A percentile compares a stretch with the other conserved stretches of the same genome.
Conservation (phyloP, 2,797 vertebrate species). For the Ispidina lecontei region DNA sequence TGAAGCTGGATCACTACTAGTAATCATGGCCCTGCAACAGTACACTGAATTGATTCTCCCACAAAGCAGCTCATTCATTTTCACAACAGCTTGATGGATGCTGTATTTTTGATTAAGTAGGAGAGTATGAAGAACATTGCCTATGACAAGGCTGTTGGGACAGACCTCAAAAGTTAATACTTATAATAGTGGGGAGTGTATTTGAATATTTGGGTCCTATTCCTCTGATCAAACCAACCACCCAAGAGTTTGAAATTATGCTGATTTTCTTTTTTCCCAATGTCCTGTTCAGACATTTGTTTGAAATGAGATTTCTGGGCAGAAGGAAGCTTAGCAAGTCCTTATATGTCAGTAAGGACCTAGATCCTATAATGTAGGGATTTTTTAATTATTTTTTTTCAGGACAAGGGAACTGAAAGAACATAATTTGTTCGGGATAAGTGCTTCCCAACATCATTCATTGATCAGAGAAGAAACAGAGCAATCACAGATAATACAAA, state of each 20-base stretch:
- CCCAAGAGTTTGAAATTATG: not conserved
- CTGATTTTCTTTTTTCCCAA: not conserved
- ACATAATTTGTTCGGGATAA: not conserved
- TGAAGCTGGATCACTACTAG: not conserved
- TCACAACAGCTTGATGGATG: constrained; percentile 34
- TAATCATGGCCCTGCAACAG: not conserved
- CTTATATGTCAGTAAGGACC: not conserved
- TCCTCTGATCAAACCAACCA: not conserved
- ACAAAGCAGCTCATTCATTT: constrained; percentile 22
- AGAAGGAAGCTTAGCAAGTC: not conserved
- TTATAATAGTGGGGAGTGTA: not conserved
- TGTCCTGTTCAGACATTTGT: not conserved
- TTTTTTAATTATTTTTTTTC: not conserved
- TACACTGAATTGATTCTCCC: constrained; percentile 5
- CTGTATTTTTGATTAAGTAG: constrained; percentile 38
- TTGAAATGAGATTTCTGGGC: not conserved
- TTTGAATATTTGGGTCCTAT: not conserved
- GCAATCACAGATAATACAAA: not conserved
- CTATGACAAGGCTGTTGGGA: constrained; percentile 36
- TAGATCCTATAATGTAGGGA: not conserved
- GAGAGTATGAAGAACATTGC: constrained; percentile 37
- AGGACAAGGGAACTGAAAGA: not conserved
- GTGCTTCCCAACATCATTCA: not conserved
- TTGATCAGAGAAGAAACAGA: not conserved
- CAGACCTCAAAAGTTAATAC: constrained; percentile 33